phyloP scores from a whole-genome alignment of 2,888 invertebrate species.

The Nomada fucata region DNA sequence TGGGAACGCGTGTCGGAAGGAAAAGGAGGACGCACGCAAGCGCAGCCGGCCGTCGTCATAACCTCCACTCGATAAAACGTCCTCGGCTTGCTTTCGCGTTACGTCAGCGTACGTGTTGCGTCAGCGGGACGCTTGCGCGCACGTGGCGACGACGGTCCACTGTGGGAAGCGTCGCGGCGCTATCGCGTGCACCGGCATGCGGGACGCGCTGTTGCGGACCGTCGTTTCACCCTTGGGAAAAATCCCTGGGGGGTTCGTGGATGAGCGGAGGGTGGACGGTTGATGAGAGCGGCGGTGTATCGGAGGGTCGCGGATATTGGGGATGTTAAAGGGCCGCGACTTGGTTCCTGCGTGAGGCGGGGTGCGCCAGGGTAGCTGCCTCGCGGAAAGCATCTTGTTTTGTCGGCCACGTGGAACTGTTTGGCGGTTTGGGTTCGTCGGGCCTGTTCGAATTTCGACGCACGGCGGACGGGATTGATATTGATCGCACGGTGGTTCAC shows the following conservation, averaged over 20 bases:
- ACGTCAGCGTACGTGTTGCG: slow-evolving; percentile 68
- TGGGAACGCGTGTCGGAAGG: slow-evolving; percentile 29
- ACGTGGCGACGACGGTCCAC: slow-evolving; percentile 52
- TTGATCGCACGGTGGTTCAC: neutral
- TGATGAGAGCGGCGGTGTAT: too few species aligned
- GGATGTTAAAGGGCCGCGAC: too few species aligned
- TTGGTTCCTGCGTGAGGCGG: too few species aligned
- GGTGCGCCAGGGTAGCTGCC: too few species aligned
- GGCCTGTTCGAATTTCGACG: too few species aligned
- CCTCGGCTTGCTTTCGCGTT: slow-evolving; percentile 46
- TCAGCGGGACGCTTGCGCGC: slow-evolving; percentile 66
- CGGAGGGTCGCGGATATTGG: too few species aligned
- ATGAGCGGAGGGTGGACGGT: too few species aligned
- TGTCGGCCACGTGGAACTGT: too few species aligned
- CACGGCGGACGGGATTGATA: too few species aligned
- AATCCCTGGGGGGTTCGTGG: too few species aligned
- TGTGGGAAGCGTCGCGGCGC: neutral
- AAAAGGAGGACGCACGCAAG: slow-evolving; percentile 67
- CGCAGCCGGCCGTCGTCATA: slow-evolving; percentile 63
- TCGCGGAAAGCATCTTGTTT: too few species aligned
- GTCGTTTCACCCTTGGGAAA: neutral
- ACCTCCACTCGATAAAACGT: slow-evolving; percentile 64
- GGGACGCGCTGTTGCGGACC: neutral
- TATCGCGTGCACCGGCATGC: neutral
- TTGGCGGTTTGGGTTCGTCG: too few species aligned